phyloP scores from a whole-genome alignment of 2,797 vertebrate species.

The Tokudaia tokunoshimensis region DNA sequence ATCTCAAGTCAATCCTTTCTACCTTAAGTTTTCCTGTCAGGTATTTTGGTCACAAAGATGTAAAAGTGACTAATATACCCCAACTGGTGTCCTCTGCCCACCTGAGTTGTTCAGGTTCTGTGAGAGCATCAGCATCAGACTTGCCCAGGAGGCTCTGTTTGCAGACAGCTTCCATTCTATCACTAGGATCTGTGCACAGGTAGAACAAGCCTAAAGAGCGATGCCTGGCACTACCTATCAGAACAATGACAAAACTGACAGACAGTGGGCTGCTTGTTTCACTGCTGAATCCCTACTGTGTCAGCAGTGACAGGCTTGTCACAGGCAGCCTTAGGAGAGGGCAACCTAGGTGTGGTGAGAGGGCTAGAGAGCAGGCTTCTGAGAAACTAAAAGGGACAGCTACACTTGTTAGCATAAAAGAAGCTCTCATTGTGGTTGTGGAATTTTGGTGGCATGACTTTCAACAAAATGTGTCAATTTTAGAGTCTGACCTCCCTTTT shows the following conservation, averaged over 20 bases:
- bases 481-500: neutral
- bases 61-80: neutral
- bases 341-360: too few relatives aligned
- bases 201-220: neutral
- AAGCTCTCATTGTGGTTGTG: neutral
- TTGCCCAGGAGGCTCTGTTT: neutral
- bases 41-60: neutral
- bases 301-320: neutral
- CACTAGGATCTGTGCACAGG: neutral
- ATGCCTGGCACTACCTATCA: neutral
- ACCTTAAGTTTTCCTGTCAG: neutral
- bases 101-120: neutral
- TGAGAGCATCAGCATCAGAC: neutral
- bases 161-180: neutral
- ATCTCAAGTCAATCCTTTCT: neutral
- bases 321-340: neutral
- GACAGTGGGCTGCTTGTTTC: neutral
- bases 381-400: neutral
- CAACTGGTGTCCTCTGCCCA: neutral
- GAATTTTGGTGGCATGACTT: neutral
- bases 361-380: neutral
- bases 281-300: neutral
- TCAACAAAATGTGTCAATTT: slow-evolving; percentile 7
- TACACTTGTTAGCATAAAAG: neutral
- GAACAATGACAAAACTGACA: neutral